Evolutionary conservation across 2,797 vertebrate species (phyloP), one percentile per base, ranked within the genome.

Genomic region (Mormyrops attenuatus): DNA sequence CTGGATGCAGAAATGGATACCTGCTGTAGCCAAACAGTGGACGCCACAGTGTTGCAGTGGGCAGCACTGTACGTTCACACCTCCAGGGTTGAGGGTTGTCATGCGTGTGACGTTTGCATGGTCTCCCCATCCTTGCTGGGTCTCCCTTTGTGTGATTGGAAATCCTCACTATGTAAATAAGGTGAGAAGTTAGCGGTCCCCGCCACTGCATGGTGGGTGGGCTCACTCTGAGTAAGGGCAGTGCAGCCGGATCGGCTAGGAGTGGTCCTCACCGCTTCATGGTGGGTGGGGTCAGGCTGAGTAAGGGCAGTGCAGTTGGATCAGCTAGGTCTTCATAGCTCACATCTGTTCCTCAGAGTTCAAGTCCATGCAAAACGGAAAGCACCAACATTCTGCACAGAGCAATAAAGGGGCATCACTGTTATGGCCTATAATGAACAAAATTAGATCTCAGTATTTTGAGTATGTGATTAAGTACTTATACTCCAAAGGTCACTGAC

Each of bases 291-390:
- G n/a, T n/a, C n/a, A n/a, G n/a, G n/a, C n/a, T n/a, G n/a, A n/a
- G n/a, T n/a, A n/a, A n/a, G n/a, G n/a, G n/a, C n/a, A n/a, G n/a
- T n/a, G n/a, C n/a, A n/a, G n/a, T n/a, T 99, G 98, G 91, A 98
- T 96, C 93, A 99, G 94, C 93, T 98, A 98, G 8, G 96, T 98
- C 96, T 99, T 99, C 98, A 99, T 99, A 13, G 63, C 98, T 94
- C 97, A 97, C 98, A 99, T 99, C 96, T 99, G 98, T 93, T 99
- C 98, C 95, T 99, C 98, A 92, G 99, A 99, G 96, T 99, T 99
- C 91, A 98, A 97, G 93, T 99, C 98, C 99, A 93, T 89, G 89
- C 91, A 90, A 73, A n/a, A 88, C n/a, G 80, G 41, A n/a, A 50
- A 50, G 90, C 38, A 90, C 8, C 89, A 22, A 63, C 2, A 47